phyloP scores from a whole-genome alignment of 2,888 invertebrate genomes.

The Tryphoninae sp. region DNA sequence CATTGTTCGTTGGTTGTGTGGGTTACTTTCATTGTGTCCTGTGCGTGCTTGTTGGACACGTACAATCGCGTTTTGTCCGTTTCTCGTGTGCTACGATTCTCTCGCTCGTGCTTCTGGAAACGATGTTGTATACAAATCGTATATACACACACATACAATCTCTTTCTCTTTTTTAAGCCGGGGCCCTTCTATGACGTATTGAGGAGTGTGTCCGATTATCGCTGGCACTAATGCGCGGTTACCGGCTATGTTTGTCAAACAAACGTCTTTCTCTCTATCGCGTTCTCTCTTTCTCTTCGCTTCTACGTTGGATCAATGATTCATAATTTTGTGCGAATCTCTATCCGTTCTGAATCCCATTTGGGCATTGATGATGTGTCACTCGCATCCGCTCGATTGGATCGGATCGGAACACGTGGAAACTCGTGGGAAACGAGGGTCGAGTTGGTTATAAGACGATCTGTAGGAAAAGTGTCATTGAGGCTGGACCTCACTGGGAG shows the following conservation, averaged over 20 bases:
- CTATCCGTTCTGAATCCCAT: neutral
- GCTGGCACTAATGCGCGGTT: neutral
- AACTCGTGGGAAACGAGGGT: neutral
- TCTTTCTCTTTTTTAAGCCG: neutral
- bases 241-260: slow-evolving; percentile 35
- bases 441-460: neutral
- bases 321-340: neutral
- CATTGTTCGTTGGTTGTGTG: slow-evolving; percentile 52
- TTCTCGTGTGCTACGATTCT: neutral
- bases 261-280: neutral
- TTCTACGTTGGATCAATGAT: slow-evolving; percentile 12
- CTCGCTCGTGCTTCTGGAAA: neutral
- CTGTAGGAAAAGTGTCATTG: too few species aligned
- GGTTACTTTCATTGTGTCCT: neutral
- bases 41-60: slow-evolving; percentile 29
- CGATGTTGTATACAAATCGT: neutral
- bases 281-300: neutral
- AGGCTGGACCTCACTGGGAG: too few species aligned
- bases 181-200: slow-evolving; percentile 22
- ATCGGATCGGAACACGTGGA: neutral
- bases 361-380: neutral
- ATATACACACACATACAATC: neutral
- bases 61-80: slow-evolving; percentile 40
- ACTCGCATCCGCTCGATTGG: neutral
- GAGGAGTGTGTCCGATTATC: slow-evolving; percentile 33